phyloP scores from a whole-genome alignment of 2,888 invertebrate species.

The Calameuta pallipes region DNA sequence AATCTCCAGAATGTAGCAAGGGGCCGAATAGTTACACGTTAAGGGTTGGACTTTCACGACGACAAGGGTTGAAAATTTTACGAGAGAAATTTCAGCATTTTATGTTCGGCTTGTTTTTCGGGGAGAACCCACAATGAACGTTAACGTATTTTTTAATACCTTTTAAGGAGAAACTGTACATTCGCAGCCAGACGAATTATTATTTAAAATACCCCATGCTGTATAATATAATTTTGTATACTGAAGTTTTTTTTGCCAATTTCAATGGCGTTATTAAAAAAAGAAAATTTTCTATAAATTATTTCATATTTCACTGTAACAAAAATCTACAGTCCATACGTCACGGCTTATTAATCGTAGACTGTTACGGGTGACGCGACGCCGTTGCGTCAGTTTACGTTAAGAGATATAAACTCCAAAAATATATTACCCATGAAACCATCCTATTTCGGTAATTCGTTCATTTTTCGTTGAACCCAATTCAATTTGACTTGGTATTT shows the following conservation, averaged over 20 bases:
- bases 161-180: neutral
- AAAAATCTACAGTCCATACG: too few relatives aligned
- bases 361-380: neutral
- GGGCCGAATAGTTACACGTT: neutral
- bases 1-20: neutral
- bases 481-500: neutral
- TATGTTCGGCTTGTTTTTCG: neutral
- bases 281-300: too few relatives aligned
- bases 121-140: neutral
- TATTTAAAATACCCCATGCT: neutral
- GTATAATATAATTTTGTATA: neutral
- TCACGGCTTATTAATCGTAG: neutral
- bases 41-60: neutral
- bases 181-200: neutral
- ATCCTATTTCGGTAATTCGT: neutral
- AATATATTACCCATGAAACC: neutral
- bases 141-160: neutral
- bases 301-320: too few relatives aligned
- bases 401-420: neutral
- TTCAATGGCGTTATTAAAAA: neutral
- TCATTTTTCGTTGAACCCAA: neutral
- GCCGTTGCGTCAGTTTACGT: neutral
- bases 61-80: neutral
- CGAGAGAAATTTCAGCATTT: neutral
- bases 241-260: neutral